phyloP scores from a whole-genome alignment of 2,888 invertebrate genomes.

The Melinaea menophilus region DNA sequence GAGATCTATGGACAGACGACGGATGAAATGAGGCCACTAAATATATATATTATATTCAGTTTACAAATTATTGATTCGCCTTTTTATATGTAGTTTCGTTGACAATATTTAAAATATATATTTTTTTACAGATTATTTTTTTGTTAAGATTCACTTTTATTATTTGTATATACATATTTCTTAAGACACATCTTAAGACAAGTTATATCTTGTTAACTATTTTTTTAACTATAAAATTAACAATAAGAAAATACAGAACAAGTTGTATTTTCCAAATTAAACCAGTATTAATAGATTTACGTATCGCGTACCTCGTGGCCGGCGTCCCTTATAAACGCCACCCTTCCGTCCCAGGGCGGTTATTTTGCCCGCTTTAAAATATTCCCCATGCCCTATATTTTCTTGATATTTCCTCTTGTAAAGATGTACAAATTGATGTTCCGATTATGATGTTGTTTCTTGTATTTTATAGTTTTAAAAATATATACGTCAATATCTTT shows the following conservation, averaged over 20 bases:
- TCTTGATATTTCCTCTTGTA: too few species aligned
- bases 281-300: too few species aligned
- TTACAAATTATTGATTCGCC: neutral
- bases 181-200: too few species aligned
- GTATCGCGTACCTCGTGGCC: slow-evolving; percentile 34
- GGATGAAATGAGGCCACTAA: slow-evolving; percentile 6
- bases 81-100: too few species aligned
- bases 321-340: slow-evolving; percentile 43
- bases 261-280: neutral
- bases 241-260: too few species aligned
- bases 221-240: too few species aligned
- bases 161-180: too few species aligned
- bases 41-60: neutral
- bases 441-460: slow-evolving; percentile 18
- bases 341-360: slow-evolving; percentile 55
- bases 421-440: slow-evolving; percentile 21
- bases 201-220: too few species aligned
- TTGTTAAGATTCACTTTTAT: neutral
- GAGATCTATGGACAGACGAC: slow-evolving; percentile 9
- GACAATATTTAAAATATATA: too few species aligned
- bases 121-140: neutral
- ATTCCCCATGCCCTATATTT: slow-evolving; percentile 48
- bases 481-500: too few species aligned
- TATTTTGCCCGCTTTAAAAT: slow-evolving; percentile 58
- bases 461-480: neutral